A percentile compares a stretch with the other conserved stretches of the same genome.
These are phyloP conservation scores for Molothrus ater DNA, from an alignment of 2,797 vertebrate species.

Conservation along the genomic window DNA sequence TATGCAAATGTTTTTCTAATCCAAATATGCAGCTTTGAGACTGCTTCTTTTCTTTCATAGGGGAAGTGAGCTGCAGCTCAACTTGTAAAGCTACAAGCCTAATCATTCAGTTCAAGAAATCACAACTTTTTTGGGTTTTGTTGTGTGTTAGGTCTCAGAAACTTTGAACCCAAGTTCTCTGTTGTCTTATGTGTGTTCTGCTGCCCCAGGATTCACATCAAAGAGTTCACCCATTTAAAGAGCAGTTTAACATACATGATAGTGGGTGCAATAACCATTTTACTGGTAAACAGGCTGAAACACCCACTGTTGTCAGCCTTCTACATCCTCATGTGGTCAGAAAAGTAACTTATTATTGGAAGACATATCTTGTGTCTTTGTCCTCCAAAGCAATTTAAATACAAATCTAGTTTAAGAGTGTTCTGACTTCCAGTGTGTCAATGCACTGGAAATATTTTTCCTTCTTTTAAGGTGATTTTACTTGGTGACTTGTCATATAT, in stretches of 20 bases:
- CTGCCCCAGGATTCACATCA: background rate
- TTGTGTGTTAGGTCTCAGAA: background rate
- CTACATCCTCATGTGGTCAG: background rate
- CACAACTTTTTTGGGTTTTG: background rate
- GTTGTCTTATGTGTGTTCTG: background rate
- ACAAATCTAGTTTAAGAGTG: background rate
- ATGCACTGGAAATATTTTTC: background rate
- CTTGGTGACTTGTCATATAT: background rate
- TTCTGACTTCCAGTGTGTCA: background rate
- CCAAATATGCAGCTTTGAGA: background rate
- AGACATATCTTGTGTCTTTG: background rate
- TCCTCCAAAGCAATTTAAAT: background rate
- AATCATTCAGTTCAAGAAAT: background rate
- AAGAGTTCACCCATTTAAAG: background rate
- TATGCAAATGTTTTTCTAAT: slow-evolving; percentile 15
- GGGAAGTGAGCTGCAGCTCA: background rate
- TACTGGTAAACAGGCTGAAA: background rate
- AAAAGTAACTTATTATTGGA: background rate
- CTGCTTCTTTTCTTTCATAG: background rate
- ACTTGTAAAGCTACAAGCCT: slow-evolving; percentile 1
- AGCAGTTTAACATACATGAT: background rate
- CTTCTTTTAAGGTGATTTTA: background rate
- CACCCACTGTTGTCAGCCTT: background rate
- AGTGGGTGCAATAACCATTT: background rate
- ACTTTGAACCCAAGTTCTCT: background rate